These are phyloP conservation scores for Brenthis hecate DNA, from an alignment of 2,888 invertebrate species.

Conservation along the genomic window DNA sequence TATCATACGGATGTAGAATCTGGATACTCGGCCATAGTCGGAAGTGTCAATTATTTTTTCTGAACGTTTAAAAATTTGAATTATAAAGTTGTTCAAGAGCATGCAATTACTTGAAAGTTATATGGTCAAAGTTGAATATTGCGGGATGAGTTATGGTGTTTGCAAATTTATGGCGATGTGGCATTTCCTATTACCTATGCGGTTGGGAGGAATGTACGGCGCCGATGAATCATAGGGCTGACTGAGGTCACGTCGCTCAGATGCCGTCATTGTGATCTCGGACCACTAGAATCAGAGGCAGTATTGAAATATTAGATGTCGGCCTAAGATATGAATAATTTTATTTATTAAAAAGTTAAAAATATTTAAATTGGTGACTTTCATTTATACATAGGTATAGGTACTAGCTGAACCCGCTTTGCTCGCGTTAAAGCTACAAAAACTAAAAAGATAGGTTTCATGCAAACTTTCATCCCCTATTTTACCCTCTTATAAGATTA, in stretches of 20 bases:
- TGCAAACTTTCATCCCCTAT: no score
- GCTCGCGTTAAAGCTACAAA: no score
- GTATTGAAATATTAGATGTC: background rate
- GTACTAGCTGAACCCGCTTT: no score
- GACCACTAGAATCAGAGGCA: constrained; percentile 12
- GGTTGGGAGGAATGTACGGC: constrained; percentile 46
- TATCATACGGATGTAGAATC: no score
- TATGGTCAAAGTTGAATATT: constrained; percentile 39
- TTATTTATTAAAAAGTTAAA: no score
- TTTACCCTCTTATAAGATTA: no score
- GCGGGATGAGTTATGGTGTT: constrained; percentile 51
- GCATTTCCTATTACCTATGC: constrained; percentile 76
- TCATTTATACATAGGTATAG: no score
- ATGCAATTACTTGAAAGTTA: constrained; percentile 19
- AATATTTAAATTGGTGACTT: no score
- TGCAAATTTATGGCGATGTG: constrained; percentile 63
- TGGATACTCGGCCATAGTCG: no score
- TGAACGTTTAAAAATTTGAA: background rate
- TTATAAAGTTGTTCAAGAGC: background rate
- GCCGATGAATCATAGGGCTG: constrained; percentile 66
- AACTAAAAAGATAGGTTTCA: no score
- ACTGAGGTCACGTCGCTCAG: constrained; percentile 64
- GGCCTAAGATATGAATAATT: no score
- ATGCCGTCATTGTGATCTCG: constrained; percentile 58
- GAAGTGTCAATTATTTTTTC: no score